Percentiles rank a stretch among this genome's conserved stretches.
Evolutionary conservation across 1,140 invertebrate genomes (phyloP).

Genomic region (Zaprionus lachaisei): DNA sequence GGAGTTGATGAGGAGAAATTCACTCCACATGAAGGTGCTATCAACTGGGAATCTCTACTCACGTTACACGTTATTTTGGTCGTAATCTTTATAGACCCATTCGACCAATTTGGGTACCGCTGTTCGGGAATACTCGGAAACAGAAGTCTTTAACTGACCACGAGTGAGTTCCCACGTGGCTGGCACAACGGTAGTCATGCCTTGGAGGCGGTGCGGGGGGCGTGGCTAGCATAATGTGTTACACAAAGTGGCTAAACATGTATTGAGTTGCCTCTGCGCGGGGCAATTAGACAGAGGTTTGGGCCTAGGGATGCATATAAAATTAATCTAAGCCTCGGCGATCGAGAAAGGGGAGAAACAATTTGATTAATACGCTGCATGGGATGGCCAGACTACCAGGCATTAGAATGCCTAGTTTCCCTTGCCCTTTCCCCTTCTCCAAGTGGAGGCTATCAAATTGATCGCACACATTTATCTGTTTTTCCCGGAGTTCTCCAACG

Average conservation of each 20-base stretch:
- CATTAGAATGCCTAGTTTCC: conserved; percentile 45
- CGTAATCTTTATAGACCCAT: conserved; percentile 6
- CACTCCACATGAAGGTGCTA: background rate
- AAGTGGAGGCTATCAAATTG: conserved; percentile 71
- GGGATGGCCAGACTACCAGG: conserved; percentile 7
- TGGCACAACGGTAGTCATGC: conserved; percentile 60
- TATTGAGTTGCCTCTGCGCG: conserved; percentile 75
- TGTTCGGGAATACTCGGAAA: background rate
- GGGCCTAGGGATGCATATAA: conserved; percentile 62
- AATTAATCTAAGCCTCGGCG: conserved; percentile 67
- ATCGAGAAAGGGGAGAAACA: conserved; percentile 59
- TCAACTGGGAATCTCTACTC: background rate
- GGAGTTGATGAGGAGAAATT: conserved; percentile 8
- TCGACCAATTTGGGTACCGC: background rate
- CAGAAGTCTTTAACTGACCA: background rate
- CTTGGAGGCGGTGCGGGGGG: conserved; percentile 29
- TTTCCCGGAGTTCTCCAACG: conserved; percentile 18
- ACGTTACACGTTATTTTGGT: background rate
- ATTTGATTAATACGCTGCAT: conserved; percentile 75
- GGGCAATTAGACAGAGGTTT: conserved; percentile 68
- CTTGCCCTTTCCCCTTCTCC: conserved; percentile 22
- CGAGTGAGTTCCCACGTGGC: conserved; percentile 53
- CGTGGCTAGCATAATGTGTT: conserved; percentile 78
- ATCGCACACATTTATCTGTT: conserved; percentile 78
- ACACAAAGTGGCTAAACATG: conserved; percentile 81